A percentile compares a stretch with the other conserved stretches of the same genome.
These are phyloP conservation scores for Tethya wilhelma DNA, from an alignment of 37 sponge, comb jelly and placozoan genomes.

Conservation along the genomic window DNA sequence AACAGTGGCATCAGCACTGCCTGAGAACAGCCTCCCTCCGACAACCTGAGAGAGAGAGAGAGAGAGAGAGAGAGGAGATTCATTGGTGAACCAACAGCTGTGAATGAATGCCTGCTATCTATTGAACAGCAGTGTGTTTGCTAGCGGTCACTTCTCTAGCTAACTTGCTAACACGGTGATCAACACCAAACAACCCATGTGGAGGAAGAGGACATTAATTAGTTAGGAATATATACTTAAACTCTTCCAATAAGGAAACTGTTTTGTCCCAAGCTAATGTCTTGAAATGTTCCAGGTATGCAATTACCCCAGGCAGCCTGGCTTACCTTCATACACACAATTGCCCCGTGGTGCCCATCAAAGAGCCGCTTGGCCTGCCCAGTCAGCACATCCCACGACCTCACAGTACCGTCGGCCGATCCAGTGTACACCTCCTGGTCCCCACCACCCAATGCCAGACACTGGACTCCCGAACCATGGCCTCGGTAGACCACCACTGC, in stretches of 20 bases:
- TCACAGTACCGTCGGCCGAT: conserved; percentile 56
- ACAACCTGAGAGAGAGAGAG: too few species aligned
- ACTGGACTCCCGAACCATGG: conserved; percentile 50
- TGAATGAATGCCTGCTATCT: too few species aligned
- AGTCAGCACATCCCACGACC: conserved; percentile 70
- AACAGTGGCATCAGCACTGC: conserved; percentile 56
- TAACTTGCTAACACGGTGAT: too few species aligned
- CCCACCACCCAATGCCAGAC: conserved; percentile 33
- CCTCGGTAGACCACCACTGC: conserved; percentile 46
- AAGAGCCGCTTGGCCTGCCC: conserved; percentile 49
- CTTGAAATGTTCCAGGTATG: background rate
- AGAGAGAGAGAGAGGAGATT: too few species aligned
- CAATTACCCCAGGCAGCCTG: background rate
- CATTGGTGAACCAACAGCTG: too few species aligned
- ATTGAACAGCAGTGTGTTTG: too few species aligned
- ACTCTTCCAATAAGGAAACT: too few species aligned
- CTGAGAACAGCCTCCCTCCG: conserved; percentile 37
- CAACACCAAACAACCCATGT: too few species aligned
- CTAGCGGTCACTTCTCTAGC: too few species aligned
- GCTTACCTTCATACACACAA: conserved; percentile 52
- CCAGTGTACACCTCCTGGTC: conserved; percentile 63
- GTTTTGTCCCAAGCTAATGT: too few species aligned
- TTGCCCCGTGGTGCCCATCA: conserved; percentile 59
- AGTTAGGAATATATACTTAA: background rate
- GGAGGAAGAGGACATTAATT: too few species aligned